phyloP scores from a whole-genome alignment of 2,888 invertebrate genomes.

The Alcis repandata region DNA sequence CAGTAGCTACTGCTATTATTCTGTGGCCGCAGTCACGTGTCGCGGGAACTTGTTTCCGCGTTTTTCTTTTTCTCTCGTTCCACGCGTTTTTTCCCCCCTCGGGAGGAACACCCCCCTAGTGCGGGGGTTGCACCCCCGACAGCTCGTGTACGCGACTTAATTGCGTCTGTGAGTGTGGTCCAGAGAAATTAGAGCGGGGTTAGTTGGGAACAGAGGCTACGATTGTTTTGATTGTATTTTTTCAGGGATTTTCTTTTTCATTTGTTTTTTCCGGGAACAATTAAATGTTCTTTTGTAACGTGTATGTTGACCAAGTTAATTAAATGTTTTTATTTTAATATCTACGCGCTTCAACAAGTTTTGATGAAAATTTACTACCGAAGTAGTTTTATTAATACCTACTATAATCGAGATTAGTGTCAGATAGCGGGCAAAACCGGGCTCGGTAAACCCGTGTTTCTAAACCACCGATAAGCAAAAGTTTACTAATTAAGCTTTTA shows the following conservation, averaged over 20 bases:
- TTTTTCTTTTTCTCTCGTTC: slow-evolving; percentile 80
- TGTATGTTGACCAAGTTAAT: background rate
- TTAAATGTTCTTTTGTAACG: background rate
- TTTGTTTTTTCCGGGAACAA: background rate
- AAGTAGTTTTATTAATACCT: background rate
- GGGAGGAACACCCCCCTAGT: slow-evolving; percentile 38
- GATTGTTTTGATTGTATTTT: slow-evolving; percentile 19
- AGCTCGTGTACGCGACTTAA: slow-evolving; percentile 85
- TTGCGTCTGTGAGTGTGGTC: slow-evolving; percentile 87
- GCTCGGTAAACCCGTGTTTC: background rate
- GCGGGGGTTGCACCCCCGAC: slow-evolving; percentile 62
- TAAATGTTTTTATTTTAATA: background rate
- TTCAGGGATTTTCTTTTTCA: background rate
- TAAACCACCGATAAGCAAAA: background rate
- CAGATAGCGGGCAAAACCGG: background rate
- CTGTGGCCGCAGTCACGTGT: slow-evolving; percentile 77
- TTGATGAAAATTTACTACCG: background rate
- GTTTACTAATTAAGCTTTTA: slow-evolving; percentile 19
- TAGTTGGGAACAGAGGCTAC: slow-evolving; percentile 65
- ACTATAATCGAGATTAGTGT: background rate
- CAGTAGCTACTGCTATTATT: slow-evolving; percentile 47
- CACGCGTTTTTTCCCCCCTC: slow-evolving; percentile 76
- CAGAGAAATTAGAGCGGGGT: slow-evolving; percentile 83
- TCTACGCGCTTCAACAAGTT: background rate
- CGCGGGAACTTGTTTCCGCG: slow-evolving; percentile 82